Percentiles rank a stretch among this genome's conserved stretches.
Evolutionary conservation across 2,113 vertebrate genomes (phyloP).

Genomic region (Mobula hypostoma): DNA sequence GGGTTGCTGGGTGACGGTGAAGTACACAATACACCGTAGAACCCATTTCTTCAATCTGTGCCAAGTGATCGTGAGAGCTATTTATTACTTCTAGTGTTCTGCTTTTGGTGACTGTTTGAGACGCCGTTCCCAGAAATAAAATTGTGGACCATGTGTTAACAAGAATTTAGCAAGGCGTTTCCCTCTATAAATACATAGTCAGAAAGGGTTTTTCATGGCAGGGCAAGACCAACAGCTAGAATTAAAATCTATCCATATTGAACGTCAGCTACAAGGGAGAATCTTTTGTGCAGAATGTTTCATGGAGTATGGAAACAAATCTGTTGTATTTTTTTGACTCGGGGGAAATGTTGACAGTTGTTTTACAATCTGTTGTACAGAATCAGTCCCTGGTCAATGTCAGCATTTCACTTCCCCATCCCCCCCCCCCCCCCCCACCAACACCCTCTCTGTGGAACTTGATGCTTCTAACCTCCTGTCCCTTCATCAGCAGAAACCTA

Average conservation of each 20-base stretch:
- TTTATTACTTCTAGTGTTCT: background rate
- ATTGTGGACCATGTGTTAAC: background rate
- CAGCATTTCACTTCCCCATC: background rate
- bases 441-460: background rate
- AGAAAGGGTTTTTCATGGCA: background rate
- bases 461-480: background rate
- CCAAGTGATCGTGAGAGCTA: background rate
- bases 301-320: background rate
- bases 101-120: background rate
- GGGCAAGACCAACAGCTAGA: background rate
- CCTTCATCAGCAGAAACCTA: constrained; percentile 6
- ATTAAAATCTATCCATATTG: background rate
- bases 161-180: background rate
- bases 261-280: background rate
- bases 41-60: background rate
- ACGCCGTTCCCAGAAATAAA: background rate
- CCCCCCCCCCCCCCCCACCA: background rate
- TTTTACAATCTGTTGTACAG: background rate
- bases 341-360: background rate
- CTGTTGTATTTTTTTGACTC: too few species aligned
- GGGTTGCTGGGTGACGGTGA: background rate
- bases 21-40: background rate
- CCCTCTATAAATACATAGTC: background rate
- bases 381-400: background rate
- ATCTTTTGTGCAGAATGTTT: background rate